phyloP scores from a whole-genome alignment of 2,797 vertebrate species.

The Crocodylus rhombifer region DNA sequence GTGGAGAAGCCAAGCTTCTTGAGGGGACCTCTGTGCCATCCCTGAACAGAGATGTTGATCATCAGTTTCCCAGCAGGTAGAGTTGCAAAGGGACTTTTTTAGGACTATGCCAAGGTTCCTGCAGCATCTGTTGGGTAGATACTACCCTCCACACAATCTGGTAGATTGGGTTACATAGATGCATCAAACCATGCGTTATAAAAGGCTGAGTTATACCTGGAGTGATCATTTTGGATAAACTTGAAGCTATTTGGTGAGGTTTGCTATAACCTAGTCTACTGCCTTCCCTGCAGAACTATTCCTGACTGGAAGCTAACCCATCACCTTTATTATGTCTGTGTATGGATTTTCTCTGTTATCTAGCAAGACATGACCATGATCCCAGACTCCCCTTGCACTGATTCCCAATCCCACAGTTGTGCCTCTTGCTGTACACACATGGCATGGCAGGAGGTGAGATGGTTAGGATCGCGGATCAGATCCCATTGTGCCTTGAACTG shows the following conservation, averaged over 20 bases:
- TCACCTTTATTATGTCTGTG: neutral
- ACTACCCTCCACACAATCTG: neutral
- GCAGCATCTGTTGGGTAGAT: fast-evolving
- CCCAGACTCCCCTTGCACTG: too few species aligned
- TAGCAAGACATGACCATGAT: too few species aligned
- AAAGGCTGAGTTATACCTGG: conserved; percentile 40
- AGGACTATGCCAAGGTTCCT: neutral
- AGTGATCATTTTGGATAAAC: neutral
- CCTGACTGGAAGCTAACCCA: conserved; percentile 60
- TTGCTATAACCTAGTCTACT: conserved; percentile 52
- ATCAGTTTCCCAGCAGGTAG: neutral
- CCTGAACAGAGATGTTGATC: neutral
- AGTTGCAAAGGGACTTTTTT: neutral
- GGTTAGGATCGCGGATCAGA: too few species aligned
- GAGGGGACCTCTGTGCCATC: neutral
- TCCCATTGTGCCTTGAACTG: neutral
- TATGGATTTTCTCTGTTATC: too few species aligned
- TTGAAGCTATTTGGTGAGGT: conserved; percentile 47
- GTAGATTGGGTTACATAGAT: neutral
- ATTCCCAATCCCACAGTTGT: too few species aligned
- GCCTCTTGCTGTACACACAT: too few species aligned
- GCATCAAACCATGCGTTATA: neutral
- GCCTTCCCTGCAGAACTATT: conserved; percentile 61
- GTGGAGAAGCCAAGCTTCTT: conserved; percentile 57
- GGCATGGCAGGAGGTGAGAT: too few species aligned